Conservation (phyloP, 1,140 invertebrate genomes). For the Drosophila santomea region DNA sequence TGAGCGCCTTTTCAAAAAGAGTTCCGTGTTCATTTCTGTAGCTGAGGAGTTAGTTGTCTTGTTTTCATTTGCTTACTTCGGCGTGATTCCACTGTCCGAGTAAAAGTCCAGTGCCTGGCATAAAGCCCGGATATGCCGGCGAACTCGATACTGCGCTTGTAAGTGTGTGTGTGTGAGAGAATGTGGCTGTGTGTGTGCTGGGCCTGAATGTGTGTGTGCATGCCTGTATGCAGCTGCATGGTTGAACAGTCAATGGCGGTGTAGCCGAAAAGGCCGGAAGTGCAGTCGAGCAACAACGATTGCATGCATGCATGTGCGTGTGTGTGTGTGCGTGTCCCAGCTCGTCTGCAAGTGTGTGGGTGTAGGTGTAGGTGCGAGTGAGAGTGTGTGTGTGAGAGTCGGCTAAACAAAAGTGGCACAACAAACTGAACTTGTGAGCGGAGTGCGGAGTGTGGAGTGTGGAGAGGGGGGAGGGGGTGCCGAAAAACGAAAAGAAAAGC, state of each 20-base stretch:
- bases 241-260: slow-evolving; percentile 73
- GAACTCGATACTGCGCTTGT: slow-evolving; percentile 57
- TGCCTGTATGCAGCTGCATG: slow-evolving; percentile 49
- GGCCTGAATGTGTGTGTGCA: slow-evolving; percentile 9
- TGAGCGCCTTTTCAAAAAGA: no score
- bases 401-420: slow-evolving; percentile 72
- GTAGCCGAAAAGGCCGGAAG: slow-evolving; percentile 69
- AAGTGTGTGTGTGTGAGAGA: not conserved
- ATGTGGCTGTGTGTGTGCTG: not conserved
- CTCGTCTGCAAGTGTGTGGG: not conserved
- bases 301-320: not conserved
- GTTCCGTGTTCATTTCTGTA: no score
- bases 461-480: not conserved
- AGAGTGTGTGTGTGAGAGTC: slow-evolving; percentile 15
- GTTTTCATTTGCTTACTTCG: not conserved
- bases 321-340: not conserved
- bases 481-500: slow-evolving; percentile 34
- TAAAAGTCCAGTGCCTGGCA: slow-evolving; percentile 44
- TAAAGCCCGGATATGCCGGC: slow-evolving; percentile 63
- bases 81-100: slow-evolving; percentile 27
- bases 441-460: no score
- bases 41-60: no score
- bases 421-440: slow-evolving; percentile 32
- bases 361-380: slow-evolving; percentile 16
- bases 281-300: slow-evolving; percentile 73